Evolutionary conservation across 2,113 vertebrate species (phyloP), one percentile per base, ranked within the genome.

Genomic region (Turnix velox): DNA sequence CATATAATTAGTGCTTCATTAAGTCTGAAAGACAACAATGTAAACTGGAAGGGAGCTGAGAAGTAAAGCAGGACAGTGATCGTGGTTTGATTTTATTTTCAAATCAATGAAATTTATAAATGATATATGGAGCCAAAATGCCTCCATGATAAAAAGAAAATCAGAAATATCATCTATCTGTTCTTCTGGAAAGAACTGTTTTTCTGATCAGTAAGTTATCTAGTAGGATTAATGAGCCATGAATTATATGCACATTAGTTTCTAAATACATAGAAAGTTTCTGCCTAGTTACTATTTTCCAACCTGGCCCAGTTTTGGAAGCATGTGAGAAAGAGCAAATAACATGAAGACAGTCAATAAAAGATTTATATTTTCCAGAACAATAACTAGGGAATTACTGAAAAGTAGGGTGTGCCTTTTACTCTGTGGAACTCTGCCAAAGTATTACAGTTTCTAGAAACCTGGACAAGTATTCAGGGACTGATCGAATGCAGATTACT

Each of bases 401-500:
- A 51, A 69, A 9, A 11, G 33, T 14, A 66, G 18, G 1, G 0
- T 4, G 25, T 55, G 9, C 18, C 35, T 1, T 1, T 0, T 30
- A 49, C 27, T 14, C 67, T 89, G 39, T 73, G 65, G 39, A 77
- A 39, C 33, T 20, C 39, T 72, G 25, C 7, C 37, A 65, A 69
- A 14, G 14, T 85, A 66, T 30, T 43, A 11, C 13, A 73, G 9
- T 51, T 59, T 51, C 7, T 25, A 57, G 51, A 51, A 69, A 18
- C 37, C 37, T 66, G 55, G 31, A 48, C 27, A 88, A 75, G 18
- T 48, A 35, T 88, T 66, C 30, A 39, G 81, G 10, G 37, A 30
- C 69, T 57, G 30, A 51, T 65, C 30, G 74, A 48, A 52, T n/a
- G 7, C 18, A 13, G 6, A 4, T 69, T 52, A 65, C n/a, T 61